Base-by-base conservation (phyloP, 2,888 invertebrate species). In the Rhingia campestris region DNA sequence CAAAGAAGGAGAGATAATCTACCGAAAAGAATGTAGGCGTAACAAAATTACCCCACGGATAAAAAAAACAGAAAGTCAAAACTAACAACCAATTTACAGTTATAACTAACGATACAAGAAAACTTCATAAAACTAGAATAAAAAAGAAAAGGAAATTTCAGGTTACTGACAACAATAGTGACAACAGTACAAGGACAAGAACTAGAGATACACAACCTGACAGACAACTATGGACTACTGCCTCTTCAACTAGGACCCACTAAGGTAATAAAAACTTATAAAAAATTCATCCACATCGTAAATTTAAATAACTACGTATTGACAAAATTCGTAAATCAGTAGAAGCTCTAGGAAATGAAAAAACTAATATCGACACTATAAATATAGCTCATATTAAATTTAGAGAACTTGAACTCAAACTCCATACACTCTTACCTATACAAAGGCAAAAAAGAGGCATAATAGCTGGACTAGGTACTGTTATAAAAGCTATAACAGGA, bases 401-500 rank as follows among this genome's bases (percentile, higher is more conserved):
- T 3, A n/a, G n/a, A n/a, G n/a, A n/a, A n/a, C n/a, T n/a, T n/a
- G n/a, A 66, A 43, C 47, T 7, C 3, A 59, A 67, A 75, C 22
- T 64, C 4, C 58, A 45, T 6, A 39, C 12, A 67, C 43, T 32
- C 12, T 63, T 54, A 41, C 51, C 63, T 10, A 54, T 6, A 1
- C 59, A 61, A 30, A 51, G 54, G 37, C 9, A 43, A 30, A 51
- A 73, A 7, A 32, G 73, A 73, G 45, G 43, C 10, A 53, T 43
- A 53, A 54, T 54, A 47, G 35, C 61, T 4, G 63, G 61, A 14
- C 14, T 69, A 6, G 63, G 56, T 41, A 69, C 69, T 6, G 10
- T 75, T 6, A 61, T 69, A 35, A 61, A 76, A 76, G 32, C 54
- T 10, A 70, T 77, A 54, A 77, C 70, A 14, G 63, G 70, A 30